Percentiles rank a stretch among this genome's conserved stretches.
These are phyloP conservation scores for Bombycilla garrulus DNA, from an alignment of 2,113 vertebrate genomes.

Conservation along the genomic window DNA sequence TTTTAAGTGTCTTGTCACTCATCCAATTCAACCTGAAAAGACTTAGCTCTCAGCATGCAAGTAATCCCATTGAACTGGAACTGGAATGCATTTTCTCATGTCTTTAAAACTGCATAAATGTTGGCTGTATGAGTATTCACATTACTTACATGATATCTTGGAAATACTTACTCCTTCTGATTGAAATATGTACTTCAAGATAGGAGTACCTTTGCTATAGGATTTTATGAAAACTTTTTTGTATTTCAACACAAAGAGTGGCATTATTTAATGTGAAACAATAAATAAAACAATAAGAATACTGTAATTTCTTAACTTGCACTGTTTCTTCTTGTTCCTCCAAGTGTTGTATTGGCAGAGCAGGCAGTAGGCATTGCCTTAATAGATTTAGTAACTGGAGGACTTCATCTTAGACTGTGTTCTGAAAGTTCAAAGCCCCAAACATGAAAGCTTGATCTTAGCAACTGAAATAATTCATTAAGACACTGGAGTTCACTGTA, in stretches of 20 bases:
- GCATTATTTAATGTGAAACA: neutral
- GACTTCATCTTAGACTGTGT: neutral
- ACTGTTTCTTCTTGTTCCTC: neutral
- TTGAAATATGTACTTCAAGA: neutral
- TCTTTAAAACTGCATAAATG: neutral
- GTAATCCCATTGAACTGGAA: conserved; percentile 37
- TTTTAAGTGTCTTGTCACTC: conserved; percentile 42
- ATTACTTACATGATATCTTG: neutral
- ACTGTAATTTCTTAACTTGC: neutral
- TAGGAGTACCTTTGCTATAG: neutral
- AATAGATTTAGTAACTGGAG: neutral
- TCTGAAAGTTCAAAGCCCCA: neutral
- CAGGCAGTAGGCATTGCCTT: neutral
- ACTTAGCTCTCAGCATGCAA: conserved; percentile 37
- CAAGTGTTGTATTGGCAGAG: neutral
- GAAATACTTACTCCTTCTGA: neutral
- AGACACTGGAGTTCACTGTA: neutral
- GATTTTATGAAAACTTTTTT: neutral
- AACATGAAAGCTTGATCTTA: neutral
- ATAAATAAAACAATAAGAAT: neutral
- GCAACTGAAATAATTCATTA: neutral
- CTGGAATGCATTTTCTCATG: conserved; percentile 22
- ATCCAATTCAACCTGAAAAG: conserved; percentile 35
- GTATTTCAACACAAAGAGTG: neutral
- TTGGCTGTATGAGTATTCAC: neutral